phyloP scores from a whole-genome alignment of 2,797 vertebrate genomes.

The Psittacula derbiana region DNA sequence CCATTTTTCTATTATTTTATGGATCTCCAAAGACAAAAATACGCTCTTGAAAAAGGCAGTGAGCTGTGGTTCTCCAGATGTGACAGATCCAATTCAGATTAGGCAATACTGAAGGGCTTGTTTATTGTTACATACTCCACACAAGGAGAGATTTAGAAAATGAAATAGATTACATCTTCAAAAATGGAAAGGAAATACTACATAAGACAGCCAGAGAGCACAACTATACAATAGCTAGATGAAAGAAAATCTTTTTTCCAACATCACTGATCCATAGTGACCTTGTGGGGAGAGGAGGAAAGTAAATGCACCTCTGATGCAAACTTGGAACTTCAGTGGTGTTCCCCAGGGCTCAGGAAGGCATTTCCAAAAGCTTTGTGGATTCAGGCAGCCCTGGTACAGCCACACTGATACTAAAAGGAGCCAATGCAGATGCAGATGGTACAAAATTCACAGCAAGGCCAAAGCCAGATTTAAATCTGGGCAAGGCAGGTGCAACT shows the following conservation, averaged over 20 bases:
- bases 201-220: background rate
- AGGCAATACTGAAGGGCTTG: background rate
- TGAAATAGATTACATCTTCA: background rate
- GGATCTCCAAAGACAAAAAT: slow-evolving; percentile 17
- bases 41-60: background rate
- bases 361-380: background rate
- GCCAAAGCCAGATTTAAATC: background rate
- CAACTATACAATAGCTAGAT: background rate
- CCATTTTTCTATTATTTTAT: background rate
- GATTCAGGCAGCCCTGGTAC: background rate
- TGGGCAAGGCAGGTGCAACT: background rate
- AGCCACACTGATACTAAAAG: background rate
- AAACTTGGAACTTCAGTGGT: background rate
- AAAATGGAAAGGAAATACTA: background rate
- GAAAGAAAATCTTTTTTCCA: background rate
- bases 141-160: background rate
- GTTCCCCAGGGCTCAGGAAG: background rate
- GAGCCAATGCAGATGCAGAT: background rate
- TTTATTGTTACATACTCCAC: background rate
- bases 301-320: background rate
- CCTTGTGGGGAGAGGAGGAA: background rate
- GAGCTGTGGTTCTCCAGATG: background rate
- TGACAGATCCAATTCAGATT: background rate
- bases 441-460: background rate
- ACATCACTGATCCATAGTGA: fast-evolving